Evolutionary conservation across 2,888 invertebrate species (phyloP), one percentile per base, ranked within the genome.

Genomic region (Trissoscelio sp.): DNA sequence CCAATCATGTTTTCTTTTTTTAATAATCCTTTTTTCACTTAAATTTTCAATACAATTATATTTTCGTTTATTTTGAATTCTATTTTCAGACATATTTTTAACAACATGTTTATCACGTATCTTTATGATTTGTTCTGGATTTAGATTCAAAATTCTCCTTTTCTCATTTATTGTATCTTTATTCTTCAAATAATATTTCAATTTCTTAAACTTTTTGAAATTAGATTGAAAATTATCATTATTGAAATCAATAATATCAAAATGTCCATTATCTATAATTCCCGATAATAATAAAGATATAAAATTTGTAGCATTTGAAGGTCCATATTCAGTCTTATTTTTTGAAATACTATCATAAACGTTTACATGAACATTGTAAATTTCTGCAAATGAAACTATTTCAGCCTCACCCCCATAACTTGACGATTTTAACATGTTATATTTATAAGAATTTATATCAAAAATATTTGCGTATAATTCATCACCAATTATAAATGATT

Each of bases 241-340:
- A n/a, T 22, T 14, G 14, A 18, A 58, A 7, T 58, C 37, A 20
- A 58, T 39, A 18, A 58, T 58, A 37, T 58, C 58, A 37, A 37
- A 58, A 58, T 58, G 58, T n/a, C 58, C 58, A 11, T 58, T 16
- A 37, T 58, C 58, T 12, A 37, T 37, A 11, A 0, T 34, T 37
- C 58, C 58, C 34, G 37, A 37, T 37, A 58, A 16, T 9, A 16
- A 16, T 18, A 58, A 58, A 14, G 11, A n/a, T 58, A 58, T 16
- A 31, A 20, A 12, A 24, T 16, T 18, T 39, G 34, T 2, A 58
- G 2, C 9, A 11, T 58, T 24, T 24, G 3, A 3, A 22, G 48
- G 24, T 7, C 58, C 37, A 58, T 58, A 37, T 58, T 58, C 9
- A 6, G 3, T 16, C 3, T 4, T 37, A 18, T 37, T 34, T 1